These are phyloP conservation scores for Xanthia togata DNA, from an alignment of 2,888 invertebrate genomes.

Conservation along the genomic window DNA sequence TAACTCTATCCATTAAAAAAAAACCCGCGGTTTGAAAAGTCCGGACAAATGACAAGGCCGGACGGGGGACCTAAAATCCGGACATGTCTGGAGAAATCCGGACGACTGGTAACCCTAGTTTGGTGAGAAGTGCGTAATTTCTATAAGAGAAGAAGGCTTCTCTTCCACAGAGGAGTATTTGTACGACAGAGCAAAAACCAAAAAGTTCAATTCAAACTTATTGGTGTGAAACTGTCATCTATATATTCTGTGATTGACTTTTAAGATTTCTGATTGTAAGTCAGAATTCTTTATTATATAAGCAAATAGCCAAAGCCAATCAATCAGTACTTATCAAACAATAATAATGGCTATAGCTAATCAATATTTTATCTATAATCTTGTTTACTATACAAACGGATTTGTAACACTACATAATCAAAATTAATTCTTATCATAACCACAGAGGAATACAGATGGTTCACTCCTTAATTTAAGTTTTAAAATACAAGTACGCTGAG, in stretches of 20 bases:
- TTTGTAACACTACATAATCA: conserved; percentile 5
- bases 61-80: too few relatives aligned
- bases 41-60: too few relatives aligned
- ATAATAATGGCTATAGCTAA: conserved; percentile 19
- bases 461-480: too few relatives aligned
- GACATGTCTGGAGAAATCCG: too few relatives aligned
- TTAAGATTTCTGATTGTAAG: conserved; percentile 20
- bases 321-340: conserved; percentile 45
- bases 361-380: conserved; percentile 29
- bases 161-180: conserved; percentile 51
- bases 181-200: conserved; percentile 88
- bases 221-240: conserved; percentile 85
- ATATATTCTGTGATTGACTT: conserved; percentile 81
- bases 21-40: too few relatives aligned
- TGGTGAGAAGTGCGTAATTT: background rate
- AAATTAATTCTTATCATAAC: background rate
- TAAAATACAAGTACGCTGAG: too few relatives aligned
- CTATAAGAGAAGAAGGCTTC: background rate
- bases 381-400: conserved; percentile 18
- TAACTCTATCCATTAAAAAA: too few relatives aligned
- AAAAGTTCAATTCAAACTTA: conserved; percentile 69
- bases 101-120: too few relatives aligned
- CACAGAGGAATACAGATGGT: too few relatives aligned
- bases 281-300: conserved; percentile 45
- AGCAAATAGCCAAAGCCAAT: conserved; percentile 29